Percentiles rank a stretch among this genome's conserved stretches.
Evolutionary conservation across 37 sponge, comb jelly and placozoan species (phyloP).

Genomic region (Diacarnus erythraeanus): DNA sequence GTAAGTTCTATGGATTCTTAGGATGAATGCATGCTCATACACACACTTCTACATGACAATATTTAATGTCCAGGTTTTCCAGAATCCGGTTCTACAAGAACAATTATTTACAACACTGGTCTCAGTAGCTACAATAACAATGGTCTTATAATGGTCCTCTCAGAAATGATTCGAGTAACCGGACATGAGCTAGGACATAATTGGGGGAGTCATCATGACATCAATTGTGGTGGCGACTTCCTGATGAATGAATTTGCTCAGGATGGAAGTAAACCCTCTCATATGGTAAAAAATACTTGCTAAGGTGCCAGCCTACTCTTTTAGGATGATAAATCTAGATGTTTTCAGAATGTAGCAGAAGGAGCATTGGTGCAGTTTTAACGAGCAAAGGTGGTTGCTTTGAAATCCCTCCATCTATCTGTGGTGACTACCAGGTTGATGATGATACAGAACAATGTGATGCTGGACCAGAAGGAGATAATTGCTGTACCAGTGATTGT

Average conservation of each 20-base stretch:
- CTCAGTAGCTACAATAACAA: constrained; percentile 18
- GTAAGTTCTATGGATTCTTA: constrained; percentile 6
- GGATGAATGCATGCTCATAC: not conserved
- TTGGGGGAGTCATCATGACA: constrained; percentile 83
- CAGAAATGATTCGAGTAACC: constrained; percentile 21
- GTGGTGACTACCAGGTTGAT: constrained; percentile 44
- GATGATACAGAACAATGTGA: constrained; percentile 60
- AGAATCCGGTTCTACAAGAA: too few species aligned
- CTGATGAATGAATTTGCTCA: constrained; percentile 59
- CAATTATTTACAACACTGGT: constrained; percentile 59
- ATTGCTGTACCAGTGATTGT: constrained; percentile 35
- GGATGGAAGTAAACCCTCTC: constrained; percentile 32
- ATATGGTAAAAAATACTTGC: constrained; percentile 34
- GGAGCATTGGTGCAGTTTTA: constrained; percentile 46
- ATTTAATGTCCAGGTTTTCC: constrained; percentile 4
- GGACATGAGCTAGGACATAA: constrained; percentile 70
- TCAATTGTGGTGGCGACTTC: constrained; percentile 13
- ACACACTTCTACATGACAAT: not conserved
- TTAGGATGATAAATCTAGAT: constrained; percentile 16
- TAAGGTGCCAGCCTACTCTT: not conserved
- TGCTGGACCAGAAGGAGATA: constrained; percentile 34
- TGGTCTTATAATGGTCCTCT: constrained; percentile 1
- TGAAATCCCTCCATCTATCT: not conserved
- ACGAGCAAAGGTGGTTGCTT: constrained; percentile 23
- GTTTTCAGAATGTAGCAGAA: constrained; percentile 42